These are phyloP conservation scores for Orthonychiurus folsomi DNA, from an alignment of 2,888 invertebrate genomes.

Conservation along the genomic window DNA sequence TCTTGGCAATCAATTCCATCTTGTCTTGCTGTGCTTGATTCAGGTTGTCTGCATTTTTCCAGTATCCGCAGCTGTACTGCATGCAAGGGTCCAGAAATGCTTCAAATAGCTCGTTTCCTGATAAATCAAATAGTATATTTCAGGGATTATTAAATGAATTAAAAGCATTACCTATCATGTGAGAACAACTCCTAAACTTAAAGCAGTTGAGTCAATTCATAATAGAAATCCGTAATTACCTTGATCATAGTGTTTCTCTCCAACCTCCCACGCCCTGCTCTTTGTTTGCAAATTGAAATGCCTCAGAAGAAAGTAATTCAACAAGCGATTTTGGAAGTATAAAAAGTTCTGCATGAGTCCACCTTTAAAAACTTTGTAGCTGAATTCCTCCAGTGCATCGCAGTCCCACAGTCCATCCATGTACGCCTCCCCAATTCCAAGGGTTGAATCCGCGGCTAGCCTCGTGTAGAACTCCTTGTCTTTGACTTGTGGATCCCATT, in stretches of 20 bases:
- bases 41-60: conserved; percentile 17
- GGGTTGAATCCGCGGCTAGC: conserved; percentile 13
- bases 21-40: conserved; percentile 18
- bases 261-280: conserved; percentile 16
- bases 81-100: too few species aligned
- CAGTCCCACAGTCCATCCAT: conserved; percentile 24
- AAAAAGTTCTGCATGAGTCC: conserved; percentile 12
- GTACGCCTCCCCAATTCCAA: conserved; percentile 21
- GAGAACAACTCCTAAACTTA: too few species aligned
- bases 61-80: conserved; percentile 27
- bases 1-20: conserved; percentile 21
- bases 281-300: conserved; percentile 20
- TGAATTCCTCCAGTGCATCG: conserved; percentile 20
- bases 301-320: conserved; percentile 16
- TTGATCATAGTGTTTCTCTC: conserved; percentile 24
- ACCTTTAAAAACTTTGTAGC: conserved; percentile 8
- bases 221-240: conserved; percentile 10
- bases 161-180: too few species aligned
- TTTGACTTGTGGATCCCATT: conserved; percentile 15
- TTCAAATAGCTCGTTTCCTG: too few species aligned
- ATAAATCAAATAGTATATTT: too few species aligned
- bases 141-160: too few species aligned
- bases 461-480: conserved; percentile 17
- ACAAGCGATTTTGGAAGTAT: conserved; percentile 2
- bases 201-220: too few species aligned